Percentiles rank a stretch among this genome's conserved stretches.
phyloP scores from a whole-genome alignment of 1,140 invertebrate species.

The Hycleus cichorii region DNA sequence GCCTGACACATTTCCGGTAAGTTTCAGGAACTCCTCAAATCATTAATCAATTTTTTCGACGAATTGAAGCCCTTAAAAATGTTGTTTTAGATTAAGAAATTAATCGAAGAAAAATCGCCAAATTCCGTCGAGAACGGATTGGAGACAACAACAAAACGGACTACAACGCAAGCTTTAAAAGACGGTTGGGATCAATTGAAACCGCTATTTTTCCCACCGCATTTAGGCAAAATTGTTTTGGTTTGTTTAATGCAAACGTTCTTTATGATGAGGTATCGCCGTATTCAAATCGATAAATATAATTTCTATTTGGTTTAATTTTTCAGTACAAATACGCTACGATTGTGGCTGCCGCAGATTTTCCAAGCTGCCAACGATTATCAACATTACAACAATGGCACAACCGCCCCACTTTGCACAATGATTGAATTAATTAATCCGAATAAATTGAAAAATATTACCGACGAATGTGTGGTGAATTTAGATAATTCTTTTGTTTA shows the following conservation, averaged over 20 bases:
- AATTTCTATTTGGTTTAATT: constrained; percentile 2
- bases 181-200: constrained; percentile 22
- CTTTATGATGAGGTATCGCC: constrained; percentile 23
- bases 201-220: constrained; percentile 24
- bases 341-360: constrained; percentile 56
- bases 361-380: constrained; percentile 47
- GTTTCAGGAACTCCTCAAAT: background rate
- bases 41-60: no score
- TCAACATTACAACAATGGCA: constrained; percentile 15
- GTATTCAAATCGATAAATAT: background rate
- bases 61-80: background rate
- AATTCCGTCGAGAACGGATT: background rate
- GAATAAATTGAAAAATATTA: background rate
- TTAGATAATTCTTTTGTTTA: constrained; percentile 19
- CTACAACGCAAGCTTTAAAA: constrained; percentile 19
- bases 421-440: constrained; percentile 25
- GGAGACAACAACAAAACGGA: constrained; percentile 3
- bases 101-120: constrained; percentile 25
- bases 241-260: constrained; percentile 25
- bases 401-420: constrained; percentile 22
- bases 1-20: constrained; percentile 54
- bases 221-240: constrained; percentile 21
- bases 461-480: constrained; percentile 17
- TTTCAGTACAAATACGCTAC: constrained; percentile 44
- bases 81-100: constrained; percentile 21